phyloP scores from a whole-genome alignment of 2,113 vertebrate genomes.

The Azemiops feae region DNA sequence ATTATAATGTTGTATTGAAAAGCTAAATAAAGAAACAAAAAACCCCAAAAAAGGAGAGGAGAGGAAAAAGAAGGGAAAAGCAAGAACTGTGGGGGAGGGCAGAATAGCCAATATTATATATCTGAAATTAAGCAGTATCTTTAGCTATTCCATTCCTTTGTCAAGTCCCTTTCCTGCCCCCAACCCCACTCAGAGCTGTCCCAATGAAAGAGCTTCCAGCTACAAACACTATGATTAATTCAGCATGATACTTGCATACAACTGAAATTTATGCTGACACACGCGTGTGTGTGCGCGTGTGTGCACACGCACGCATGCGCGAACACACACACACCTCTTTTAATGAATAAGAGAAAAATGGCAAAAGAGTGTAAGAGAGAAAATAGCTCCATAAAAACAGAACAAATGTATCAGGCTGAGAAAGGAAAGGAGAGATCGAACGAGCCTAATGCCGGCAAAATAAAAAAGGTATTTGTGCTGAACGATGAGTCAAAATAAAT shows the following conservation, averaged over 20 bases:
- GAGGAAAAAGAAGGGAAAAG: neutral
- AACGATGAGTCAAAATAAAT: neutral
- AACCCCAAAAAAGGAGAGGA: neutral
- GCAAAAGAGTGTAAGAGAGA: neutral
- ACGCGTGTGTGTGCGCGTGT: neutral
- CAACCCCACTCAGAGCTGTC: neutral
- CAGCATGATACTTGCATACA: neutral
- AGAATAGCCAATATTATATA: neutral
- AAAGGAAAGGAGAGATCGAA: neutral
- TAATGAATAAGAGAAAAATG: neutral
- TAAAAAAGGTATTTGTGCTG: neutral
- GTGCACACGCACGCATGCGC: no score
- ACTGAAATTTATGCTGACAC: neutral
- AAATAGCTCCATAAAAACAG: neutral
- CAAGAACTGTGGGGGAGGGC: neutral
- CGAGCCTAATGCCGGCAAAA: neutral
- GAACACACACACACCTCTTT: neutral
- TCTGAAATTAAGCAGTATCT: neutral
- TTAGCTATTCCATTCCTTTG: neutral
- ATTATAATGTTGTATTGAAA: neutral
- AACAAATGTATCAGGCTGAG: neutral
- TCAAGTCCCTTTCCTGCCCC: neutral
- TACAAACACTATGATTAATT: constrained; percentile 2
- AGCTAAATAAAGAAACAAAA: neutral
- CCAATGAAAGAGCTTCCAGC: neutral